Base-by-base conservation (phyloP, 2,113 vertebrate genomes). In the Symphodus melops region DNA sequence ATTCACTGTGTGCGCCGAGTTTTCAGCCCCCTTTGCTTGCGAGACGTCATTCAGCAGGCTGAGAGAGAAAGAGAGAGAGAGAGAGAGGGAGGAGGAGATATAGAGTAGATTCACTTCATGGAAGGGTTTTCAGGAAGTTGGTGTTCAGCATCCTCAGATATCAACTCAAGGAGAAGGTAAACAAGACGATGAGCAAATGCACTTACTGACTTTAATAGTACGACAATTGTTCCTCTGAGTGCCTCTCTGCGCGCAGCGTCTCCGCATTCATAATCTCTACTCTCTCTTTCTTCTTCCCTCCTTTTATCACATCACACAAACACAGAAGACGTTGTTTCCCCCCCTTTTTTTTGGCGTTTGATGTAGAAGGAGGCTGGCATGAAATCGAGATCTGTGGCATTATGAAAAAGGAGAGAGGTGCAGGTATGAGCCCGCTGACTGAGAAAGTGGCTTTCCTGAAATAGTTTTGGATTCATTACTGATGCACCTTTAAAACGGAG, bases 41-140 rank as follows among this genome's bases (percentile, higher is more conserved):
- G 72, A 92, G 77, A 89, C 89, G 91, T 91, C 90, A 93, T 84
- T 89, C 88, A 73, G 77, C 56, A 54, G 82, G 52, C 20, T 63
- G 61, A 28, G 20, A 61, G 36, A 14, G 23, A n/a, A 12, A 41
- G 19, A 28, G 56, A 28, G 56, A 52, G 14, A 33, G 19, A 17
- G 41, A 28, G 56, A 52, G 14, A 33, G 19, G 12, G 41, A 0
- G 42, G 41, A 36, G 33, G 8, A 51, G 48, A 42, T 48, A 33
- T 56, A 67, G 39, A 82, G 70, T 23, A 57, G 53, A 75, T 81
- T 80, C 84, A 85, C 75, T 88, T 86, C 71, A 59, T 52, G 71
- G 65, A 19, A 9, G 74, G 79, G 61, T 86, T 86, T 88, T 76
- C 73, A 78, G 72, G 81, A 91, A 92, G 85, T 92, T 90, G 51